These are phyloP conservation scores for Elachura formosa DNA, from an alignment of 2,113 vertebrate genomes.

Conservation along the genomic window DNA sequence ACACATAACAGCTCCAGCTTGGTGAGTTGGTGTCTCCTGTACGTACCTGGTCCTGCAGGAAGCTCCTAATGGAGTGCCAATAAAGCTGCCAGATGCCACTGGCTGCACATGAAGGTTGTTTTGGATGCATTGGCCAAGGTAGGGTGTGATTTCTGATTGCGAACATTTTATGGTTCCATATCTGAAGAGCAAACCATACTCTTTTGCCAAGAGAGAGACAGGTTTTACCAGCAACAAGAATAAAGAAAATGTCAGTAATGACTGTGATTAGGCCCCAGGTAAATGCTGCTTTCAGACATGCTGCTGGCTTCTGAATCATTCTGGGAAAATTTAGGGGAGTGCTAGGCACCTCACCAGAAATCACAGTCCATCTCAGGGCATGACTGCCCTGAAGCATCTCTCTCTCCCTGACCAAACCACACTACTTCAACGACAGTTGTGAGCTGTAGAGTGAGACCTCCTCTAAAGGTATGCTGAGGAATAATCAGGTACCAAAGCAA, in stretches of 20 bases:
- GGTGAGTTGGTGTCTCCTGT: neutral
- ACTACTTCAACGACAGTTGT: neutral
- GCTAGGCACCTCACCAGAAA: neutral
- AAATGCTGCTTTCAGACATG: neutral
- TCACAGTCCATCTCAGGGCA: neutral
- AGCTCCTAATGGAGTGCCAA: neutral
- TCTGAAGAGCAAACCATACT: neutral
- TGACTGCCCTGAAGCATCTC: neutral
- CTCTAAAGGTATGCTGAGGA: fast-evolving
- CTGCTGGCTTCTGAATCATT: neutral
- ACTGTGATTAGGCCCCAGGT: neutral
- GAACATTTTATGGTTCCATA: neutral
- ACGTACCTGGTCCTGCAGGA: neutral
- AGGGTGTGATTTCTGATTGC: neutral
- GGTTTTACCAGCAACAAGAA: neutral
- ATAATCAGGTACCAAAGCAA: neutral
- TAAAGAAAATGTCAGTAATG: neutral
- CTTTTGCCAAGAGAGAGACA: neutral
- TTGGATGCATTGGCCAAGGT: neutral
- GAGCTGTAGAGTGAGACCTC: neutral
- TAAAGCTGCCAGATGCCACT: neutral
- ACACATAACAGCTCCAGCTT: neutral
- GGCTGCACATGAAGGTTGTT: neutral
- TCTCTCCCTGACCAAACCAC: neutral
- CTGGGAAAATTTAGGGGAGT: neutral